Conservation (phyloP, 2,113 vertebrate genomes). For the Pandion haliaetus region DNA sequence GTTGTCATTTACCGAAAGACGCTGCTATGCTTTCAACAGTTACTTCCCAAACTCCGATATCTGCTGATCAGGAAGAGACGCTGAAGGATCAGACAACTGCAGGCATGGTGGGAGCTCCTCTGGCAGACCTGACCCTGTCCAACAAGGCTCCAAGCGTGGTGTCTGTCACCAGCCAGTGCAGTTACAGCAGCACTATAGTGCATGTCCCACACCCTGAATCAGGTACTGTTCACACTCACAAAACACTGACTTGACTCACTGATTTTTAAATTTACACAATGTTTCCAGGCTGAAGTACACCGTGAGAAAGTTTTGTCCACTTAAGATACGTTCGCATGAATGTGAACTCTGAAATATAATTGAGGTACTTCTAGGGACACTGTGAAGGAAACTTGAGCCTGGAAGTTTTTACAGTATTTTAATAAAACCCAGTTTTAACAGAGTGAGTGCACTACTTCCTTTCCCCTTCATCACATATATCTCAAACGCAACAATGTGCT, state of each 20-base stretch:
- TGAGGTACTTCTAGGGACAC: background rate
- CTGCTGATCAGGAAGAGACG: constrained; percentile 7
- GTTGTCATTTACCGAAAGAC: constrained; percentile 33
- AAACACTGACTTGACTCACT: background rate
- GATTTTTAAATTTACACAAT: background rate
- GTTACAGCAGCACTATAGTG: constrained; percentile 85
- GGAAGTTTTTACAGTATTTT: background rate
- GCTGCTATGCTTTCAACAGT: constrained; percentile 38
- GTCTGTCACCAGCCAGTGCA: constrained; percentile 85
- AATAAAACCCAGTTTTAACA: background rate
- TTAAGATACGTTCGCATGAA: background rate
- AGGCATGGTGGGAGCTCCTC: constrained; percentile 66
- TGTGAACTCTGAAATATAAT: background rate
- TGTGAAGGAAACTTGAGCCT: background rate
- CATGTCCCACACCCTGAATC: constrained; percentile 84
- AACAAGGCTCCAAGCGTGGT: constrained; percentile 82
- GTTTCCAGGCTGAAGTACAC: background rate
- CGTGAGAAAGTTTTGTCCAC: background rate
- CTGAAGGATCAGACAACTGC: constrained; percentile 12
- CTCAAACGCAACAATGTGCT: background rate
- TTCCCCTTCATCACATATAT: background rate
- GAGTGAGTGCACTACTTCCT: background rate
- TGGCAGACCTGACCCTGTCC: constrained; percentile 79
- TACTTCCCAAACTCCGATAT: constrained; percentile 58
- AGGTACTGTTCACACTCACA: constrained; percentile 57